Conservation (phyloP, 2,888 invertebrate genomes). For the Panorpa germanica region DNA sequence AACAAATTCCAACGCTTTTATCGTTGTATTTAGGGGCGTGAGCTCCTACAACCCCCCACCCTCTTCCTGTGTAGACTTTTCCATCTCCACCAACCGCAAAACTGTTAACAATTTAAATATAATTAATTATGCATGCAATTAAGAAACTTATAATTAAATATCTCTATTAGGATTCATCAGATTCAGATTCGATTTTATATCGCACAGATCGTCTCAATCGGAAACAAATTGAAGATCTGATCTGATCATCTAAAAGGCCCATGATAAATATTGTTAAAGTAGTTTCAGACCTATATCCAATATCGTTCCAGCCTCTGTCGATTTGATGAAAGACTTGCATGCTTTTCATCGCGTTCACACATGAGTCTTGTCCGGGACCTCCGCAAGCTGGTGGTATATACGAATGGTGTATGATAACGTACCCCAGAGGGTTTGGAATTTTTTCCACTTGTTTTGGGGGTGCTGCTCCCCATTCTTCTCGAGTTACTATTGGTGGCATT, state of each 20-base stretch:
- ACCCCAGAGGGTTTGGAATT: constrained; percentile 37
- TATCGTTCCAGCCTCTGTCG: constrained; percentile 43
- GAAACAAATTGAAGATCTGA: background rate
- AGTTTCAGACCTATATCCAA: constrained; percentile 32
- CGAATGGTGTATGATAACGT: constrained; percentile 54
- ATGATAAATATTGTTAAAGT: background rate
- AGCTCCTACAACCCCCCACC: constrained; percentile 48
- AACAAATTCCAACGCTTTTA: constrained; percentile 46
- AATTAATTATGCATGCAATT: background rate
- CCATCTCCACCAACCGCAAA: constrained; percentile 59
- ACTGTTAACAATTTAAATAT: constrained; percentile 23
- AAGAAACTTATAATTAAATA: background rate
- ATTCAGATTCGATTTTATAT: no score
- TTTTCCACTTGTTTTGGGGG: constrained; percentile 25
- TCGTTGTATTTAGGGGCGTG: constrained; percentile 50
- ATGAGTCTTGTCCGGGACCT: constrained; percentile 27
- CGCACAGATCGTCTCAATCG: no score
- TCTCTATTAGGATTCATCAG: no score
- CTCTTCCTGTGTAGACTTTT: constrained; percentile 46
- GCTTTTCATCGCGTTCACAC: constrained; percentile 34
- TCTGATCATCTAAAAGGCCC: background rate
- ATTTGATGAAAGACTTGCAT: constrained; percentile 47
- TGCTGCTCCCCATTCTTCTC: constrained; percentile 38
- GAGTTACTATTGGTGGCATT: no score
- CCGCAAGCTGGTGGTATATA: constrained; percentile 40